Conservation (phyloP, 2,888 invertebrate genomes). For the Drosophila neonasuta region DNA sequence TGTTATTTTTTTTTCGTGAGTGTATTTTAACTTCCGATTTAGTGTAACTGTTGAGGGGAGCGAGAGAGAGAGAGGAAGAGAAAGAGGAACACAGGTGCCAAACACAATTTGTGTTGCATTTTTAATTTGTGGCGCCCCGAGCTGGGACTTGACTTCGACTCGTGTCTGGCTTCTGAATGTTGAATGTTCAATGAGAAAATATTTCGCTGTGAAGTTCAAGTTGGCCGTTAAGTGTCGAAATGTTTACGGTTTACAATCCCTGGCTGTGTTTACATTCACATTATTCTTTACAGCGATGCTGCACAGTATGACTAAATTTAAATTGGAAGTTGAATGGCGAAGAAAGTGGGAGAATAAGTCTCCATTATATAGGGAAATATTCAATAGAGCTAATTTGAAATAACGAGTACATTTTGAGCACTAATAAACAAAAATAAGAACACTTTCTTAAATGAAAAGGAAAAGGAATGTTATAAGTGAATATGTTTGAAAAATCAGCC, state of each 20-base stretch:
- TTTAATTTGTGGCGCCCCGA: conserved; percentile 64
- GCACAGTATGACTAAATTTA: conserved; percentile 23
- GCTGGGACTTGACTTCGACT: conserved; percentile 32
- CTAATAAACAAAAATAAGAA: no score
- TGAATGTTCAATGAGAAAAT: background rate
- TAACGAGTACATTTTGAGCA: no score
- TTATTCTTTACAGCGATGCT: conserved; percentile 33
- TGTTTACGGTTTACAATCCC: conserved; percentile 35
- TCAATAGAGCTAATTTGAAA: no score
- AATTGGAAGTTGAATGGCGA: background rate
- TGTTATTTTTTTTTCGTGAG: conserved; percentile 18
- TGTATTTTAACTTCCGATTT: conserved; percentile 59
- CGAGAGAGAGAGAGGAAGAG: background rate
- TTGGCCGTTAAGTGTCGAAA: conserved; percentile 59
- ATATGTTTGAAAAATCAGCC: no score
- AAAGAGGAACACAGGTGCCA: conserved; percentile 64
- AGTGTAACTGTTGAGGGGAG: conserved; percentile 1
- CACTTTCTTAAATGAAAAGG: no score
- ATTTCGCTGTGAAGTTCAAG: conserved; percentile 58
- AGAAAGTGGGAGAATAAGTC: no score
- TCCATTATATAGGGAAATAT: no score
- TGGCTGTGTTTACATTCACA: conserved; percentile 15
- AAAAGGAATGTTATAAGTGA: no score
- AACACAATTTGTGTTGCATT: conserved; percentile 78
- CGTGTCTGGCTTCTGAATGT: conserved; percentile 34